Conservation (phyloP, 2,113 vertebrate species). For the Myrmecophaga tridactyla region DNA sequence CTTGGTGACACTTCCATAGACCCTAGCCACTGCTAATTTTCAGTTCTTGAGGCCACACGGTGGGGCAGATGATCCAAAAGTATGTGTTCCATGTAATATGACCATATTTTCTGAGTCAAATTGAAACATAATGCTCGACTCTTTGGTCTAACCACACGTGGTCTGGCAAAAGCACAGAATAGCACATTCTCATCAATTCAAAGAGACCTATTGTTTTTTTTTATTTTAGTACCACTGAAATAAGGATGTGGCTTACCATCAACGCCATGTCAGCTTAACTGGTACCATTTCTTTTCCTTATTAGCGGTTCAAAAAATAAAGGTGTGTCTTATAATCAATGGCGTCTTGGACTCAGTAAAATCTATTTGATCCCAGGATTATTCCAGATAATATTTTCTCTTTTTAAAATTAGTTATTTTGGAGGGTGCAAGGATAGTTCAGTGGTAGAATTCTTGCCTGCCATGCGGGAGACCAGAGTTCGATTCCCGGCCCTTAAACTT, state of each 20-base stretch:
- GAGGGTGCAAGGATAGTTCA: too few species aligned
- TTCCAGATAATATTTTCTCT: slow-evolving; percentile 19
- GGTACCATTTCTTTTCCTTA: neutral
- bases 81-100: neutral
- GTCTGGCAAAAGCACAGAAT: neutral
- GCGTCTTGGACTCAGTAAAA: neutral
- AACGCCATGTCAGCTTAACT: neutral
- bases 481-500: too few species aligned
- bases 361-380: neutral
- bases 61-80: neutral
- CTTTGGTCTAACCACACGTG: neutral
- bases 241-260: neutral
- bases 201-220: neutral
- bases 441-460: too few species aligned
- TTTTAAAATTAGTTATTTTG: too few species aligned
- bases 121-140: neutral
- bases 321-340: neutral
- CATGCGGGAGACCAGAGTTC: too few species aligned
- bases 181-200: neutral
- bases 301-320: neutral
- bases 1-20: neutral
- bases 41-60: neutral
- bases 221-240: neutral
- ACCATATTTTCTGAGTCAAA: neutral
- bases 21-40: neutral